Evolutionary conservation across 2,888 invertebrate species (phyloP), one percentile per base, ranked within the genome.

Genomic region (Ramazzottius varieornatus): DNA sequence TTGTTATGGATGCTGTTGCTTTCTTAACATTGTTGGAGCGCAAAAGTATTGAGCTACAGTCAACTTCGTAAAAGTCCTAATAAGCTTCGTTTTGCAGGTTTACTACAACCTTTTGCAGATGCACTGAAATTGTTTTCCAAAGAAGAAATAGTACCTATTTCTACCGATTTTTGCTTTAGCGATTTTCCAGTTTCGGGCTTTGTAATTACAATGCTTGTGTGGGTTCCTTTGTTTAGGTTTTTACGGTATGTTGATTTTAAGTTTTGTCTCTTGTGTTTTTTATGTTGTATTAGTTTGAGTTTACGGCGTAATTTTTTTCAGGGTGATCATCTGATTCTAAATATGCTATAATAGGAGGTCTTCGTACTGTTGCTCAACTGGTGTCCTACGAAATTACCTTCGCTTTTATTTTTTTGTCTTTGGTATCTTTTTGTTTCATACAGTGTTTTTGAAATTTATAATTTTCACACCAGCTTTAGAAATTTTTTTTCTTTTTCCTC

Each of bases 341-440:
- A 77, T 85, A 85, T 82, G 76, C 84, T 46, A 78, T 84, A 73
- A 80, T 85, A 72, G 84, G 84, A 0, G 79, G 82, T 0, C 76
- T 84, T 68, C 84, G 84, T 0, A 79, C 82, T 1, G 80, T 84
- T 0, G 83, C 84, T 75, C 84, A 85, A 76, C 83, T 82, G 67
- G 83, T 85, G 82, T 85, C 84, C 72, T 85, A 85, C 81, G 84
- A 85, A 75, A 83, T 85, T 46, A 83, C 82, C 24, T 80, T 85
- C 73, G 75, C 80, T 73, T 80, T 84, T 72, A 80, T 84, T 79
- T 78, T 84, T 74, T 73, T 83, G 72, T 80, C 78, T 67, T 78
- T 81, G 74, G 72, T 83, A 73, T 72, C 83, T 76, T 74, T 83
- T 75, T 75, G 81, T 77, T 78, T 79, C 63, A 75, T 77, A n/a